Base-by-base conservation (phyloP, 2,797 vertebrate genomes). In the Sylvia borin region DNA sequence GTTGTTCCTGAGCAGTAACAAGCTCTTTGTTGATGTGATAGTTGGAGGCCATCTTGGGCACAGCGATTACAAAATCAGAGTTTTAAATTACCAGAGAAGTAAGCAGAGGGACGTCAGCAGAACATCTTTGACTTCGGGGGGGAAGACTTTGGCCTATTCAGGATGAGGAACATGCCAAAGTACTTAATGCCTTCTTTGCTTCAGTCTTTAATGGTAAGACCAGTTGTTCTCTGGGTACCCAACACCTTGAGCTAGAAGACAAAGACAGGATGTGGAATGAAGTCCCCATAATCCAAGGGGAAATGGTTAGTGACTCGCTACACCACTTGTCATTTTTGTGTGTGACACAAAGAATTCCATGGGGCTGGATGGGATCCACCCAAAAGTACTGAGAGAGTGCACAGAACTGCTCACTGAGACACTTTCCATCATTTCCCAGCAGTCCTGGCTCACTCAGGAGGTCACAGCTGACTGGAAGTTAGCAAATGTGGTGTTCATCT, bases 361-460 rank as follows among this genome's bases (percentile, higher is more conserved):
- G 17, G 11, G 32, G 27, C 16, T 14, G 34, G 40, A 62, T 26
- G 48, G 25, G 16, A 62, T 40, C 36, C 20, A 47, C 29, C 8
- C 42, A 48, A 54, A 16, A 47, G 8, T 34, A 48, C 3, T 34
- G 34, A 62, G 29, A 13, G 20, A 85, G 31, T 0, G 0, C 29
- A 54, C 0, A 9, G 26, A 70, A 48, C 3, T 55, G 57, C 34
- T 55, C 31, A 62, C 17, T 0, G 1, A 42, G 34, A 70, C 14
- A 31, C 17, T 9, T 55, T 31, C 26, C 34, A 26, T 34, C 17
- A 77, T 40, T 47, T 77, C 16, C 40, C 24, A 20, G 25, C 9
- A 77, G 26, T 31, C 20, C 20, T 42, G 34, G 48, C 34, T 55
- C 65, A 40, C 25, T 18, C 20, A 34, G 54, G n/a, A 53, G 34